phyloP scores from a whole-genome alignment of 2,888 invertebrate genomes.

The Tetragonula carbonaria region DNA sequence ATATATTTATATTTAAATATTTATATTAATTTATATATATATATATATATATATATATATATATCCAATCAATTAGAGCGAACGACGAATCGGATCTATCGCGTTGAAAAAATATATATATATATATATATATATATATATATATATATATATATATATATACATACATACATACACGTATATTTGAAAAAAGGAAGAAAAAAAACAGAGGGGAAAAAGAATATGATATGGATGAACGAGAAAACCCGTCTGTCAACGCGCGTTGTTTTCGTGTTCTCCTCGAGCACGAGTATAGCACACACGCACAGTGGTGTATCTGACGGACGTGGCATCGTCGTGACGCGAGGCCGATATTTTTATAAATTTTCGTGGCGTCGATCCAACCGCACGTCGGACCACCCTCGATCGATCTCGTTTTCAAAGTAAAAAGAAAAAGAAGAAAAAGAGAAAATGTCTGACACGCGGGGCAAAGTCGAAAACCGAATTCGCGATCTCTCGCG shows the following conservation, averaged over 20 bases:
- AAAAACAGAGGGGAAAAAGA: background rate
- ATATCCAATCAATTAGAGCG: too few relatives aligned
- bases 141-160: too few relatives aligned
- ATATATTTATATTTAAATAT: too few relatives aligned
- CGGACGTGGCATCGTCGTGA: constrained; percentile 50
- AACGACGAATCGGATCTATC: too few relatives aligned
- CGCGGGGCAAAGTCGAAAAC: background rate
- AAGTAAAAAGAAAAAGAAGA: constrained; percentile 18
- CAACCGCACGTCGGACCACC: constrained; percentile 48
- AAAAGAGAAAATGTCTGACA: background rate
- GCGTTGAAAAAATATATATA: too few relatives aligned
- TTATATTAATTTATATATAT: too few relatives aligned
- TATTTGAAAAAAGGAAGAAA: background rate
- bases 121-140: too few relatives aligned
- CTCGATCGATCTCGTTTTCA: constrained; percentile 34
- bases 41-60: too few relatives aligned
- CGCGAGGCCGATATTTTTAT: constrained; percentile 69
- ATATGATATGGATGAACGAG: background rate
- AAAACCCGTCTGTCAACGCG: background rate
- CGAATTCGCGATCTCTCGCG: too few relatives aligned
- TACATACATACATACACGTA: too few relatives aligned
- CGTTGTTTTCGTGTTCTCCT: background rate
- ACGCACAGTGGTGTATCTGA: constrained; percentile 38
- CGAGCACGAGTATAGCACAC: constrained; percentile 29
- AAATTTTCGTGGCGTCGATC: constrained; percentile 65